Evolutionary conservation across 2,888 invertebrate species (phyloP).

Genomic region (Bimastos eiseni): DNA sequence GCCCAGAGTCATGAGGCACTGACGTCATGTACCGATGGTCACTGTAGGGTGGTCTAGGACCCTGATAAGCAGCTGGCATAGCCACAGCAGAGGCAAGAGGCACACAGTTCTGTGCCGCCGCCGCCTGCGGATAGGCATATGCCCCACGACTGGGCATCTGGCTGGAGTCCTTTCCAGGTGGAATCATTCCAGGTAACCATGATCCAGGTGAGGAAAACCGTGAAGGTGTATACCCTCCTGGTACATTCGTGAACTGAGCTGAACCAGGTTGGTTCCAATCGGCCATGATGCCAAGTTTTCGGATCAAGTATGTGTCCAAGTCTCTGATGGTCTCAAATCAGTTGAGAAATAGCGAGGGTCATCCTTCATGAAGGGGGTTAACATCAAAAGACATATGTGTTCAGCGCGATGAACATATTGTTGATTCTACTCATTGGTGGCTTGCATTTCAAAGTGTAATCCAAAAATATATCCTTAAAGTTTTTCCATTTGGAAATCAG

Average conservation of each 20-base stretch:
- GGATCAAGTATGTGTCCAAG: neutral
- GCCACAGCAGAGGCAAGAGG: neutral
- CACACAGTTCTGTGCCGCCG: neutral
- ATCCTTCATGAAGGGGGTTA: neutral
- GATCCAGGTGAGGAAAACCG: neutral
- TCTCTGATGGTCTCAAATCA: neutral
- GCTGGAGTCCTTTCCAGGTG: neutral
- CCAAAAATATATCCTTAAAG: neutral
- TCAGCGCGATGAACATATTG: neutral
- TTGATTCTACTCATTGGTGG: neutral
- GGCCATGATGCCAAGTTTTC: neutral
- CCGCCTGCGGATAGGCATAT: neutral
- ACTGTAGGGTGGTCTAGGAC: neutral
- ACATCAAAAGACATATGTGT: neutral
- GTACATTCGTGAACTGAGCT: neutral
- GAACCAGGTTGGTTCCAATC: slow-evolving; percentile 13
- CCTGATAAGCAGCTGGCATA: neutral
- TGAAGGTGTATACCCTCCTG: neutral
- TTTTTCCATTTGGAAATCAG: neutral
- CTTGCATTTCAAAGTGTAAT: neutral
- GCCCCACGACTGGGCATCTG: neutral
- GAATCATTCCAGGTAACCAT: neutral
- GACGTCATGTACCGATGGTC: slow-evolving; percentile 2
- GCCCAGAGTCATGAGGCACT: neutral
- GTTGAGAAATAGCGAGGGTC: neutral